Evolutionary conservation across 2,797 vertebrate species (phyloP).

Genomic region (Peromyscus melanophrys): DNA sequence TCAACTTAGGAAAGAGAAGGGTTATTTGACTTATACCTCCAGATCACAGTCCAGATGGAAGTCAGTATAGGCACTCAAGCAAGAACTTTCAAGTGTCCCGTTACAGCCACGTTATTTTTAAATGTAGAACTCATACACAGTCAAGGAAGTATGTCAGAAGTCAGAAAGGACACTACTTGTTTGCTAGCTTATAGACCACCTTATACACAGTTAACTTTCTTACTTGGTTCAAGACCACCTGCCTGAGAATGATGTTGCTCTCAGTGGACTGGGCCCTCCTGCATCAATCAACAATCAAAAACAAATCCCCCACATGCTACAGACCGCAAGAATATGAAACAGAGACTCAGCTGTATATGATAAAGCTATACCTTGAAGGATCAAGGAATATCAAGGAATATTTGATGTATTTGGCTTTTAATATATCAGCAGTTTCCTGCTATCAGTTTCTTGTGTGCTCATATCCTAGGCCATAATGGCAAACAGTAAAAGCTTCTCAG

Average conservation of each 20-base stretch:
- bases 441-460: no score
- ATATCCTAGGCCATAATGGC: no score
- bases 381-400: no score
- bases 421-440: no score
- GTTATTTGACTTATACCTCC: background rate
- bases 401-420: no score
- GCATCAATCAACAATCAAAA: background rate
- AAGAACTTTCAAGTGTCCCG: background rate
- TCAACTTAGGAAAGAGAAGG: background rate
- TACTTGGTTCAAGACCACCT: background rate
- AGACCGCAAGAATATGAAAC: no score
- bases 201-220: background rate
- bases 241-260: background rate
- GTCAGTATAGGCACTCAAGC: background rate
- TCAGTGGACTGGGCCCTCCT: background rate
- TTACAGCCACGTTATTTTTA: background rate
- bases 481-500: no score
- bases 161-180: background rate
- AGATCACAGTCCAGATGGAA: background rate
- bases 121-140: background rate
- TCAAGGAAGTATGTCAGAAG: no score
- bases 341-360: no score
- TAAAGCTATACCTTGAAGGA: no score
- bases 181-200: no score
- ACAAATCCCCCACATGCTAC: background rate